phyloP scores from a whole-genome alignment of 2,797 vertebrate genomes.

The Mormyrus hasselquistii region DNA sequence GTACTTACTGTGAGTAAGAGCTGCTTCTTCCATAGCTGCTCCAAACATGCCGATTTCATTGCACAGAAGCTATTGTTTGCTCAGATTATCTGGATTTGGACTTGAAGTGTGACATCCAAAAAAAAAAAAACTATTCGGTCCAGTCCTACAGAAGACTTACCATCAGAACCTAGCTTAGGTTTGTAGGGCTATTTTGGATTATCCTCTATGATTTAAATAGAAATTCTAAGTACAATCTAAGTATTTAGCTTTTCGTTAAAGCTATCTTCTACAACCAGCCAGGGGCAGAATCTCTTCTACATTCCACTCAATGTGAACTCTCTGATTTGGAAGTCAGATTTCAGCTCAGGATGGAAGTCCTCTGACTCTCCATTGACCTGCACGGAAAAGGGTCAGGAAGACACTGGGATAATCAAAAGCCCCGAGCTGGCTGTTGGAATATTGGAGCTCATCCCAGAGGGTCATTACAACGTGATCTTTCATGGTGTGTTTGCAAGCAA shows the following conservation, averaged over 20 bases:
- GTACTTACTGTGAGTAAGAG: background rate
- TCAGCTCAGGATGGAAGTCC: background rate
- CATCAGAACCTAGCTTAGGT: background rate
- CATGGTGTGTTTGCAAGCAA: background rate
- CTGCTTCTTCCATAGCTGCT: background rate
- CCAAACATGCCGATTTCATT: constrained; percentile 9
- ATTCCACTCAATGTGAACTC: background rate
- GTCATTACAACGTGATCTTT: background rate
- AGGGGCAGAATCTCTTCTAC: background rate
- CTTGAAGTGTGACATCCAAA: background rate
- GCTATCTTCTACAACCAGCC: background rate
- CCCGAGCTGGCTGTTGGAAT: background rate
- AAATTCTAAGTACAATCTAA: background rate
- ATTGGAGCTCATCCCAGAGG: background rate
- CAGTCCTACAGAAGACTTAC: background rate
- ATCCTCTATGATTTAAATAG: background rate
- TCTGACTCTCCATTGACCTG: background rate
- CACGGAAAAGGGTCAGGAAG: background rate
- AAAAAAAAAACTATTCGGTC: background rate
- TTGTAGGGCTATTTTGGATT: background rate
- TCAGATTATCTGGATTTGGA: constrained; percentile 14
- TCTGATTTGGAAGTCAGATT: constrained; percentile 2
- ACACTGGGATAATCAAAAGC: background rate
- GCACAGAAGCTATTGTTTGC: background rate
- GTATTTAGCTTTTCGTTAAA: background rate